Evolutionary conservation across 2,888 invertebrate species (phyloP).

Genomic region (Aphidoletes aphidimyza): DNA sequence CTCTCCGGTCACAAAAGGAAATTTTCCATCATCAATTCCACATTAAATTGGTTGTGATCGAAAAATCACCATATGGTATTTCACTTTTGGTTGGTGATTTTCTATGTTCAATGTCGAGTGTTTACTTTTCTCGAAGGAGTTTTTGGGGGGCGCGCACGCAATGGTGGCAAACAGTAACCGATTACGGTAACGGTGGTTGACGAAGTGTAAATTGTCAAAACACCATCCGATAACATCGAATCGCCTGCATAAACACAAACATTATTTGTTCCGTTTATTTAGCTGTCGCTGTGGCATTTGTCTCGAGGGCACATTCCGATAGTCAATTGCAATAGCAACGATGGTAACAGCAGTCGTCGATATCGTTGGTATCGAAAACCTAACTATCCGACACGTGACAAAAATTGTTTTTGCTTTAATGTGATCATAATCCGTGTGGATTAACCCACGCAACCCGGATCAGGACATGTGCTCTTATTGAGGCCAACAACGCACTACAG

Average conservation of each 20-base stretch:
- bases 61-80: constrained; percentile 41
- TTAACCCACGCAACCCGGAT: constrained; percentile 45
- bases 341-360: not conserved
- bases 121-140: not conserved
- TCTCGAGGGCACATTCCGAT: not conserved
- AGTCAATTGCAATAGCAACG: too few relatives aligned
- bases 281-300: not conserved
- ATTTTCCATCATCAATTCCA: constrained; percentile 40
- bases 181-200: not conserved
- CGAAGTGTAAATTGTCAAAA: constrained; percentile 44
- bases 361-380: not conserved
- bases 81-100: too few relatives aligned
- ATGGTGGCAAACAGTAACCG: too few relatives aligned
- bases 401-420: constrained; percentile 26
- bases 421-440: constrained; percentile 22
- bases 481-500: too few relatives aligned
- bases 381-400: not conserved
- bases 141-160: too few relatives aligned
- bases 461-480: constrained; percentile 12
- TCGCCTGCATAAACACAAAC: not conserved
- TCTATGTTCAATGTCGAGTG: too few relatives aligned
- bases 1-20: not conserved
- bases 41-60: not conserved
- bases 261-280: not conserved
- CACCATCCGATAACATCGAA: constrained; percentile 10